Evolutionary conservation across 2,113 vertebrate species (phyloP), one percentile per base, ranked within the genome.

Genomic region (Motacilla tschutschensis): DNA sequence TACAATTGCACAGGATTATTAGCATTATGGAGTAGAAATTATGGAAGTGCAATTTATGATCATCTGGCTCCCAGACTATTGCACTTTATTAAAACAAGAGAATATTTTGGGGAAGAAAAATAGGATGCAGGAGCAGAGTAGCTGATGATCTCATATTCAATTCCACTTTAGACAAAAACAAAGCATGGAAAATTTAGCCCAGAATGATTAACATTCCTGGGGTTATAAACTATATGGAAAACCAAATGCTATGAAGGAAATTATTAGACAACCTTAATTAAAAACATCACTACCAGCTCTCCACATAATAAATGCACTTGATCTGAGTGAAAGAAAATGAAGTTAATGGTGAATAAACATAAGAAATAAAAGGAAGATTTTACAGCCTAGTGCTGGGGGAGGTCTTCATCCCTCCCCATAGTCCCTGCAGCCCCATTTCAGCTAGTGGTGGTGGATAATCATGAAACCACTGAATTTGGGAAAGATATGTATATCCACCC

Each of bases 1-100:
- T 50, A 77, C 51, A 95, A 91, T 85, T 91, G 67, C 81, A 85
- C 26, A 43, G 71, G 84, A 90, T 94, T 94, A 93, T 90, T 91
- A 93, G 43, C 67, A 66, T 92, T 88, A 82, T 79, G 72, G 64
- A 53, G 78, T 35, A 88, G 83, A 93, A 91, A 88, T 90, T 3
- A 95, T 60, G 53, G 60, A 94, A 82, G 51, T 57, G 67, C 67
- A 73, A 69, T 86, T 93, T 91, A 77, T 87, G 78, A 88, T 91
- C 41, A 8, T 75, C 75, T 86, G 67, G 36, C 57, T 94, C 20
- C 26, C 44, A 93, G 78, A 64, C 64, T 88, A 79, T 15, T 71
- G 44, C 63, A 57, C 35, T 92, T 63, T 79, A 74, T 51, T 82
- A 70, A 79, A 86, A n/a, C 31, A 76, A 79, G 17, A 53, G 47